Base-by-base conservation (phyloP, 2,113 vertebrate genomes). In the Nansenia antarctica region DNA sequence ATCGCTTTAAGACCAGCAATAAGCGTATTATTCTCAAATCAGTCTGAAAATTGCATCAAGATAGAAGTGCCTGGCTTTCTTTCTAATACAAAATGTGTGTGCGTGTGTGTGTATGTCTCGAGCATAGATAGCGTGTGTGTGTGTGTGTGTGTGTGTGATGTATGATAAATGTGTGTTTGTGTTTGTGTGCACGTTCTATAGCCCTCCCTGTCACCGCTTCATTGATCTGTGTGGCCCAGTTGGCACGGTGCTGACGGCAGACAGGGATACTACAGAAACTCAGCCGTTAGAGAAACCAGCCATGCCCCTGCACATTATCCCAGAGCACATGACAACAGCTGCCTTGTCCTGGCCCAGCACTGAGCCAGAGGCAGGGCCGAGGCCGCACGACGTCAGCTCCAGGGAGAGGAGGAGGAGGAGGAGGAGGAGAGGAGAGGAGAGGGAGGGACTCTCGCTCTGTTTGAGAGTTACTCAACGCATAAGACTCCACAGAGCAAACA, bases 401-500 rank as follows among this genome's bases (percentile, higher is more conserved):
- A 73, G 73, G 74, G 71, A 74, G 73, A 53, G 66, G 74, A 76
- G 67, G 57, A 62, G 71, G 1, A 3, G 27, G 77, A 73, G 73
- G 79, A 73, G 76, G 73, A 53, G n/a, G 11, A 26, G 20, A 30
- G 30, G 26, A 67, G 70, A 74, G 65, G 29, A 31, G 68, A 69
- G 71, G 67, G 68, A 49, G 58, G 30, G 37, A 39, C 24, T 3
- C 65, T 65, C 54, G 3, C 26, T 35, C 26, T 69, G 72, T 62
- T 49, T 68, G 47, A 75, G 82, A 73, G 74, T 86, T 87, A 82
- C 83, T 85, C 82, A 85, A 87, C 78, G 78, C 78, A 81, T 84
- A 86, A 84, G 83, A 74, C 82, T 84, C 63, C 74, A 70, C 72
- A 85, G 80, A 88, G 87, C 85, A 89, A 87, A 89, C 65, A 87